A percentile compares a stretch with the other conserved stretches of the same genome.
phyloP scores from a whole-genome alignment of 2,113 vertebrate genomes.

The Plecturocebus donacophilus region DNA sequence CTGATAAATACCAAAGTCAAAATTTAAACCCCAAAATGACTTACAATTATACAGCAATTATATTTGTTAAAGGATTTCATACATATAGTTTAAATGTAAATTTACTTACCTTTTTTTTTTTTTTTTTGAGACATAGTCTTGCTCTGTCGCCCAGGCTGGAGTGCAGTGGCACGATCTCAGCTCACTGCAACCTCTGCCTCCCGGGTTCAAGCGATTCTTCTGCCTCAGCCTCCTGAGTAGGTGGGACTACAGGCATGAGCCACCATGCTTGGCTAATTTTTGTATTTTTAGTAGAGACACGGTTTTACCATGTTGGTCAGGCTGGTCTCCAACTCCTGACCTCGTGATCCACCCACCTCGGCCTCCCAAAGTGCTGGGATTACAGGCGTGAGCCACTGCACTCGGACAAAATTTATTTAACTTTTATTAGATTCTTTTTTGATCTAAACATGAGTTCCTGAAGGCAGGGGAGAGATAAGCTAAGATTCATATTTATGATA shows the following conservation, averaged over 20 bases:
- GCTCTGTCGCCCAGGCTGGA: neutral
- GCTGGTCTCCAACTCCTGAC: neutral
- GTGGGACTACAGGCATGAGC: neutral
- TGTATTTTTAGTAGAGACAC: neutral
- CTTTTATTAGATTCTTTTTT: neutral
- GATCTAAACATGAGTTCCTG: neutral
- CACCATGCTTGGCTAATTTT: neutral
- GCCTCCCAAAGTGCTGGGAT: neutral
- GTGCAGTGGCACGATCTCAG: neutral
- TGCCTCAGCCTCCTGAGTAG: neutral
- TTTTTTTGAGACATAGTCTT: neutral
- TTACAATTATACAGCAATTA: neutral
- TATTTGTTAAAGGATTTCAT: neutral
- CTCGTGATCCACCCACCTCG: neutral
- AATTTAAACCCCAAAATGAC: neutral
- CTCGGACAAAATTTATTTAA: neutral
- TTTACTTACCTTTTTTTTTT: neutral
- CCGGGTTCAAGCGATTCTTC: neutral
- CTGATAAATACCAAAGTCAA: neutral
- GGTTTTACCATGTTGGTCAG: neutral
- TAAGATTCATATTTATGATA: neutral
- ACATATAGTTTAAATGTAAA: neutral
- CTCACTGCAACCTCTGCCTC: neutral
- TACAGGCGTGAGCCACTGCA: neutral
- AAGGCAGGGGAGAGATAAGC: neutral